Evolutionary conservation across 2,797 vertebrate species (phyloP).

Genomic region (Pogoniulus pusillus): DNA sequence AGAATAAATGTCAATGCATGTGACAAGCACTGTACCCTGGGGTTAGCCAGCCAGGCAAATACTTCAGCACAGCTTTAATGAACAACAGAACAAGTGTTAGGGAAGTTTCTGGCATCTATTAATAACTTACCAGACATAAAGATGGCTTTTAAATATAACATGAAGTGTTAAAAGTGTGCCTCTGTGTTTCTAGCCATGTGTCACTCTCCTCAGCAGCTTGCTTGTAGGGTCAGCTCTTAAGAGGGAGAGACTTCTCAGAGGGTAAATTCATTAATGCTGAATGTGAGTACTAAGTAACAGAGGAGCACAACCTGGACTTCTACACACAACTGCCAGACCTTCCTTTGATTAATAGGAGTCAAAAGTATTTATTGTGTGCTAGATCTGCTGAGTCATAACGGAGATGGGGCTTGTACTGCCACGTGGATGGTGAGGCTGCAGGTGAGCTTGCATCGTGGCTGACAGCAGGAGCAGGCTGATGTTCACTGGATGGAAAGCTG

Average conservation of each 20-base stretch:
- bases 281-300: neutral
- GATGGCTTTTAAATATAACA: conserved; percentile 9
- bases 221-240: neutral
- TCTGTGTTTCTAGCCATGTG: neutral
- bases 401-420: neutral
- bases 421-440: neutral
- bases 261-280: neutral
- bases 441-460: neutral
- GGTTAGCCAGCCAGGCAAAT: conserved; percentile 1
- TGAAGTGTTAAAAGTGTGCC: neutral
- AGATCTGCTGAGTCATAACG: neutral
- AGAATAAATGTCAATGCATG: neutral
- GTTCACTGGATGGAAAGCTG: neutral
- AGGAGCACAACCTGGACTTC: neutral
- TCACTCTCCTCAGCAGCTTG: neutral
- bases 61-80: conserved; percentile 6
- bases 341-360: neutral
- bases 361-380: neutral
- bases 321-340: neutral
- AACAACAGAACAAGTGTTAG: neutral
- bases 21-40: neutral
- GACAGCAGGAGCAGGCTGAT: neutral
- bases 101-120: conserved; percentile 31
- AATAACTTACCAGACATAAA: conserved; percentile 30
- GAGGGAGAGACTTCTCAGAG: neutral